Base-by-base conservation (phyloP, 2,888 invertebrate species). In the Meghimatium bilineatum region DNA sequence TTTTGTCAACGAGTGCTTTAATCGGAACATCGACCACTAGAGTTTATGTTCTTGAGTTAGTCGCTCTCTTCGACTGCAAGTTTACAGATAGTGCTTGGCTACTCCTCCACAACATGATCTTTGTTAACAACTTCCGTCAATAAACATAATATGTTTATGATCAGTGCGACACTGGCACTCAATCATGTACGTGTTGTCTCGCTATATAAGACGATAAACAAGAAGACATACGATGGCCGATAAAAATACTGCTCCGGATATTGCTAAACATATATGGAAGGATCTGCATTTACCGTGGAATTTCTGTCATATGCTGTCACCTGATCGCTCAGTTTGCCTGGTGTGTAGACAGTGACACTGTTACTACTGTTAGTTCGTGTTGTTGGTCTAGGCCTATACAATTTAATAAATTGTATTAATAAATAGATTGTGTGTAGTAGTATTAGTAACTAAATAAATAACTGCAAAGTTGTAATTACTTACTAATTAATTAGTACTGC, bases 321-420 rank as follows among this genome's bases (percentile, higher is more conserved):
- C 80, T 69, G 86, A 85, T 74, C 80, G 88, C 29, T 56, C 83
- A 49, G 86, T 87, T 72, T 88, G 88, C 83, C 69, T 88, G n/a
- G 88, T 88, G 80, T 87, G 87, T 86, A 56, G 49, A 56, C 56
- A 23, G 6, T 56, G 20, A 56, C 56, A 56, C 10, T 49, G 49
- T 17, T 49, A 49, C 10, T 49, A 49, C 10, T 49, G 49, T 17
- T 49, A 49, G 49, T 49, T 49, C 8, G 49, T 49, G 17, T 8
- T 49, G 49, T 49, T 49, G 17, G n/a, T n/a, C n/a, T n/a, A n/a
- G n/a, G n/a, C n/a, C n/a, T n/a, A n/a, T n/a, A n/a, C n/a, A n/a
- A n/a, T n/a, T n/a, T n/a, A n/a, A n/a, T n/a, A n/a, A n/a, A n/a
- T n/a, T n/a, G n/a, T n/a, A n/a, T n/a, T n/a, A n/a, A n/a, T n/a